Base-by-base conservation (phyloP, 2,113 vertebrate genomes). In the Notiomystis cincta region DNA sequence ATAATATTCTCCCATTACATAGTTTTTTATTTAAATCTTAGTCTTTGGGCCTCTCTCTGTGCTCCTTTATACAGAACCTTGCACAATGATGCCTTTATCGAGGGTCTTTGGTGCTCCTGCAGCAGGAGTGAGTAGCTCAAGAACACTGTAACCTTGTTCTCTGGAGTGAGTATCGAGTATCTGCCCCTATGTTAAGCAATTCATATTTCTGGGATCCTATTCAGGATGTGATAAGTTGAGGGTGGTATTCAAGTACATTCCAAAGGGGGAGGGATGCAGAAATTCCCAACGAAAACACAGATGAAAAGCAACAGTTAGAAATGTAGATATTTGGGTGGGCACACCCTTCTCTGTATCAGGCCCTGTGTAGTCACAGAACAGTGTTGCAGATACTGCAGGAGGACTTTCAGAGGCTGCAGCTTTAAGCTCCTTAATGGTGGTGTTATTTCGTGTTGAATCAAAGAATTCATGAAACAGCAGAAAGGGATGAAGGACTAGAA, bases 71-170 rank as follows among this genome's bases (percentile, higher is more conserved):
- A 4, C 6, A 72, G 66, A 65, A 5, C 27, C 10, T 11, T 10
- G 65, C 73, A 94, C 80, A 92, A 67, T 82, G 58, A 48, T 58
- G 62, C 53, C 70, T 89, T 91, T 81, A 28, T 94, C 13, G 15
- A 8, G 30, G 40, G 1, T 30, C 57, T 53, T 53, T 53, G 62
- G 45, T 90, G 45, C 27, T 93, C 66, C 57, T 75, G 86, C 72
- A 42, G 64, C 80, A 83, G 15, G 56, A 72, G 24, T 9, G 25
- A 62, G 84, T 15, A 24, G 71, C 53, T 10, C 62, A 45, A 31
- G 69, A 93, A 93, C 94, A 97, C 44, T 82, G 57, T 51, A 69
- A 93, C 84, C 78, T 89, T 96, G 87, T 96, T 97, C 81, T 81
- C 73, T 94, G 93, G 45, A 82, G 82, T 45, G 87, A 82, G 54